Conservation (phyloP, 2,888 invertebrate genomes). For the Craniophora ligustri region DNA sequence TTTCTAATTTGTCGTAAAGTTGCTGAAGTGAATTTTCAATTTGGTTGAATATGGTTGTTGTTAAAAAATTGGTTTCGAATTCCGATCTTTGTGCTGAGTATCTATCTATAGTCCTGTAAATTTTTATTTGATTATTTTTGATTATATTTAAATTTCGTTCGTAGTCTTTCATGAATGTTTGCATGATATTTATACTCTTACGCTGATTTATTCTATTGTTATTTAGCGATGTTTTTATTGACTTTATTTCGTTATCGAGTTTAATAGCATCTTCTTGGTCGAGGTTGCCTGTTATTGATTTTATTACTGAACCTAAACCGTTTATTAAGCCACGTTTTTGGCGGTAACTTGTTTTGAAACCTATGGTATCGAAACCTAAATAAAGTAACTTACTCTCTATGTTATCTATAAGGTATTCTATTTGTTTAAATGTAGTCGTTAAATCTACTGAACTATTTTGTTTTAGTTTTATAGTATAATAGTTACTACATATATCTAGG, state of each 20-base stretch:
- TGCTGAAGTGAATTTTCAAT: conserved; percentile 23
- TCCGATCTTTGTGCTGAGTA: conserved; percentile 9
- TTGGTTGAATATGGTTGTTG: conserved; percentile 11
- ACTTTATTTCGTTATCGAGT: conserved; percentile 23
- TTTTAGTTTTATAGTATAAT: conserved; percentile 29
- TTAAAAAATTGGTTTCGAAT: conserved; percentile 18
- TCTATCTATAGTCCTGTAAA: conserved; percentile 18
- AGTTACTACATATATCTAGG: conserved; percentile 34
- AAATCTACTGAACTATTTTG: conserved; percentile 1
- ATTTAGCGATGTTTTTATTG: conserved; percentile 5
- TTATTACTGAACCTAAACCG: conserved; percentile 33
- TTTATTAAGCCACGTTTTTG: conserved; percentile 32
- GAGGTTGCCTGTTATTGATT: conserved; percentile 39
- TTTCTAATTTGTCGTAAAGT: conserved; percentile 28
- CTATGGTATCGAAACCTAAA: conserved; percentile 35
- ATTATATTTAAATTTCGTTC: conserved; percentile 6
- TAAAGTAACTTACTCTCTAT: conserved; percentile 42
- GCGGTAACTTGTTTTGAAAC: conserved; percentile 7
- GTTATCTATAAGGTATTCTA: conserved; percentile 37
- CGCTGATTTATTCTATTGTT: conserved; percentile 10
- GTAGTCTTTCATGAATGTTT: conserved; percentile 8
- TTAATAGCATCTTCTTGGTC: conserved; percentile 34
- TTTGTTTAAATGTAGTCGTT: conserved; percentile 5
- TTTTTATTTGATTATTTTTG: conserved; percentile 12
- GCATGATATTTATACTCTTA: neutral